These are phyloP conservation scores for Luperina nickerlii DNA, from an alignment of 2,888 invertebrate genomes.

Conservation along the genomic window DNA sequence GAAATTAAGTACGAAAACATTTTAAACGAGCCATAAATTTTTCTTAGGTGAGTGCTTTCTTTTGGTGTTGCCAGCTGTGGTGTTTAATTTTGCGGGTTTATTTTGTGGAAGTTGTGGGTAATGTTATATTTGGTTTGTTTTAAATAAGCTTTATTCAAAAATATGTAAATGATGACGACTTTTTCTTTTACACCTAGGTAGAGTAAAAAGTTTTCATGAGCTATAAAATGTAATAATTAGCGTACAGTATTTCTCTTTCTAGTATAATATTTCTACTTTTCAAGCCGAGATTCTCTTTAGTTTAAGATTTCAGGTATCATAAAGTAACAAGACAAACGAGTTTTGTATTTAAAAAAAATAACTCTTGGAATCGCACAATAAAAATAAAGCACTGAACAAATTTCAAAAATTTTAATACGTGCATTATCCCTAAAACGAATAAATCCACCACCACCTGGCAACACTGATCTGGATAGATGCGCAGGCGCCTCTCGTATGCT, in stretches of 20 bases:
- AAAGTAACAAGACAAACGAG: not conserved
- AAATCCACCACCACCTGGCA: constrained; percentile 67
- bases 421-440: constrained; percentile 24
- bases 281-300: not conserved
- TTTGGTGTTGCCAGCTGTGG: constrained; percentile 78
- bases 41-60: constrained; percentile 79
- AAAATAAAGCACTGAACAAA: not conserved
- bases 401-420: not conserved
- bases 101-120: constrained; percentile 10
- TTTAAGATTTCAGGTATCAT: not conserved
- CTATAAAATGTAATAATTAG: not conserved
- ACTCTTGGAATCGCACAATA: not conserved
- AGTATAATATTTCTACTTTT: not conserved
- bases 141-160: not conserved
- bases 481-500: constrained; percentile 83
- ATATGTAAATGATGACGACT: not conserved
- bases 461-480: constrained; percentile 77
- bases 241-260: not conserved
- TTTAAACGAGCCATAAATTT: constrained; percentile 85
- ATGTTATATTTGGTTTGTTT: not conserved
- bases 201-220: not conserved
- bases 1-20: constrained; percentile 88
- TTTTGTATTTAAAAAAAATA: not conserved
- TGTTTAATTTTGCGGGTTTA: constrained; percentile 44
- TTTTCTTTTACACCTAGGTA: too few relatives aligned